Base-by-base conservation (phyloP, 2,113 vertebrate species). In the Phalacrocorax carbo region DNA sequence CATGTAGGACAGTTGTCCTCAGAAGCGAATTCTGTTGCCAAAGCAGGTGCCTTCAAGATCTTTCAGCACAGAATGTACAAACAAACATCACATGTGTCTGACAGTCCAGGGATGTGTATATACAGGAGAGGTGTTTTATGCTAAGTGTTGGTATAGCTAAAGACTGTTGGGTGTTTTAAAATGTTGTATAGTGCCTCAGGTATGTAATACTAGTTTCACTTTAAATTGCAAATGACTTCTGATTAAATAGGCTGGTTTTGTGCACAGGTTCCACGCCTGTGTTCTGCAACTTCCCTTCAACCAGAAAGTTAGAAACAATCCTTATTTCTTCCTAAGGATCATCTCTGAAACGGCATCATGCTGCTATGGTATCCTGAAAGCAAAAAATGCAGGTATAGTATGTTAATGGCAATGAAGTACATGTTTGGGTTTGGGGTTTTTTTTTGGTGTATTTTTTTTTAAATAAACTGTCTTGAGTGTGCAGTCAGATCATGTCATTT, bases 241-340 rank as follows among this genome's bases (percentile, higher is more conserved):
- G 13, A 57, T 86, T 81, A 82, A 94, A 81, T 16, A 57, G 34
- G 4, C 20, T 81, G 19, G 16, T 84, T 87, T 85, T 88, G 20
- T 82, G 20, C 71, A 48, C 78, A 99, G 99, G 97, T 99, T 99
- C 88, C 99, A 99, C 10, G 98, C 99, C 5, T 99, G 99, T 88
- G 98, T 98, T 91, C 98, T 98, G 79, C 98, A 98, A 90, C 97
- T 99, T 61, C 99, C 99, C 3, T 99, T 99, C 88, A 97, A 97
- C 34, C 99, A 99, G 97, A 95, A 75, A 1, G 98, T 99, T 51
- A 95, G 96, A 61, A 98, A 98, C 77, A 99, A 99, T 94, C 98
- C 98, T 2, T 0, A 4, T 3, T 99, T 98, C 96, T 99, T 99
- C 93, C 97, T 99, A 62, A 96, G 60, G 38, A 84, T 99, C 88